A percentile compares a stretch with the other conserved stretches of the same genome.
Conservation (phyloP, 1,140 invertebrate species). For the Drosophila takahashii region DNA sequence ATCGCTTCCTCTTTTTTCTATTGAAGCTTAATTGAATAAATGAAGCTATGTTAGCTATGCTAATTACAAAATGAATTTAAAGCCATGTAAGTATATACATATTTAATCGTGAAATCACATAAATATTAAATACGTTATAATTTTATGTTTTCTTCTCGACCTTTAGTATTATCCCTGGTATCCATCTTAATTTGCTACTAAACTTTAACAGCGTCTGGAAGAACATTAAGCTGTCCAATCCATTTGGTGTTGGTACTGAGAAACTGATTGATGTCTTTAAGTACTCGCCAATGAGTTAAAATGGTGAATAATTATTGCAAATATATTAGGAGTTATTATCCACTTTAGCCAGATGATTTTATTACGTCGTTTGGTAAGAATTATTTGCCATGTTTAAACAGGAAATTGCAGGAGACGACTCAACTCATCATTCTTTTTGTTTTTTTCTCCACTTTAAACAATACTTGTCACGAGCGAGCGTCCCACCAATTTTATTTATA, state of each 20-base stretch:
- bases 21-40: too few relatives aligned
- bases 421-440: not conserved
- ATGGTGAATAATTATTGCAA: constrained; percentile 4
- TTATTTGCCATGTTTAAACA: not conserved
- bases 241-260: not conserved
- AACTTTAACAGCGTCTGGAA: not conserved
- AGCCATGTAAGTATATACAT: not conserved
- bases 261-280: not conserved
- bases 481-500: constrained; percentile 11
- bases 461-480: constrained; percentile 23
- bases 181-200: not conserved
- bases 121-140: not conserved
- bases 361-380: not conserved
- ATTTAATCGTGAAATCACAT: too few relatives aligned
- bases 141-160: not conserved
- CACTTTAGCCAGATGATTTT: constrained; percentile 6
- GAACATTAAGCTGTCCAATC: not conserved
- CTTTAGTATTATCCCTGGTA: not conserved
- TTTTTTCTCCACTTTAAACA: constrained; percentile 4
- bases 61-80: not conserved
- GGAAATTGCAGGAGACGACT: constrained; percentile 1
- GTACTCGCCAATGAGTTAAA: not conserved
- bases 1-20: too few relatives aligned
- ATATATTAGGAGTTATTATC: not conserved
- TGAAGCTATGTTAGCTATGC: too few relatives aligned